phyloP scores from a whole-genome alignment of 2,113 vertebrate genomes.

The Otus sunia region DNA sequence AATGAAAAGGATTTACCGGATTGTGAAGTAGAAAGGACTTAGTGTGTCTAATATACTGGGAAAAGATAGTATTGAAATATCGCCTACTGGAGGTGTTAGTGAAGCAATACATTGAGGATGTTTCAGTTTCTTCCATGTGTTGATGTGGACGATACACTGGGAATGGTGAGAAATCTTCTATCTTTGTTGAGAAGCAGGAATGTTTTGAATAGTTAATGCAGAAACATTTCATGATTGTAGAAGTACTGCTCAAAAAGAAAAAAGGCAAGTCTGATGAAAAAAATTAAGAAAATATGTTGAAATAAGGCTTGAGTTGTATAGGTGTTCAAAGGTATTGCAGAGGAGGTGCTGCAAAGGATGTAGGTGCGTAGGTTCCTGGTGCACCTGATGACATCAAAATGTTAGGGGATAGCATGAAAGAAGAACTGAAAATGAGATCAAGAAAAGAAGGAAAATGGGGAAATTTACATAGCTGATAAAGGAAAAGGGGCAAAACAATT shows the following conservation, averaged over 20 bases:
- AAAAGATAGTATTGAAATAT: background rate
- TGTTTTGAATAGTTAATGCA: background rate
- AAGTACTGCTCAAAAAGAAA: background rate
- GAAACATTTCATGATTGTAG: background rate
- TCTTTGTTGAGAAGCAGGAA: background rate
- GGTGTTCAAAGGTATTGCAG: background rate
- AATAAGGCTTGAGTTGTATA: background rate
- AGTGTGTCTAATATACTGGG: background rate
- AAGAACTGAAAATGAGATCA: background rate
- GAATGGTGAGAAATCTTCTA: background rate
- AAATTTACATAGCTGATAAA: background rate
- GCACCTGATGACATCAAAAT: background rate
- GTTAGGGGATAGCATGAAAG: background rate
- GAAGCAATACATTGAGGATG: background rate
- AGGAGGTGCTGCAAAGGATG: background rate
- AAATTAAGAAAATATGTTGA: background rate
- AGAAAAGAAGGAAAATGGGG: background rate
- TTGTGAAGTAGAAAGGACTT: constrained; percentile 27
- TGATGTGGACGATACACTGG: background rate
- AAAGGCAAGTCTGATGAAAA: background rate
- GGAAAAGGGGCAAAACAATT: background rate
- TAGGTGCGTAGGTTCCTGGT: background rate
- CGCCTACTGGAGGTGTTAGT: background rate
- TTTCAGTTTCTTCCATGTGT: background rate
- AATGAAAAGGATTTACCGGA: constrained; percentile 20